Base-by-base conservation (phyloP, 2,888 invertebrate species). In the Dasysyrphus albostriatus region DNA sequence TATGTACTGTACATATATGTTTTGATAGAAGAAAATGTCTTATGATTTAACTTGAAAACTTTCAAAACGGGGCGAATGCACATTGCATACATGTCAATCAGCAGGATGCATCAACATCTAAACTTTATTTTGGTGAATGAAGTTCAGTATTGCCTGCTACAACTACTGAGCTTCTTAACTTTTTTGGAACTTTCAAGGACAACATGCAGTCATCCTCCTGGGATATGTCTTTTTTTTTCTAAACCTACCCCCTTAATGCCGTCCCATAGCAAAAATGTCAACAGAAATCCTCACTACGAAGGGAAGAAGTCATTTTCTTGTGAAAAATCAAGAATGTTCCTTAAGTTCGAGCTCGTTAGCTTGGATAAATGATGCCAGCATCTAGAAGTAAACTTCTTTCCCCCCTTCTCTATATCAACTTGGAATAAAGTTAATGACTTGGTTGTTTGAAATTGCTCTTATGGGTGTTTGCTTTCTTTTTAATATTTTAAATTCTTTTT, bases 161-260 rank as follows among this genome's bases (percentile, higher is more conserved):
- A 54, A 37, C 72, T 58, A 37, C 72, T 58, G 42, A 84, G 79
- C 75, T 83, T 79, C 65, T 83, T 80, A 76, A 84, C 75, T 84
- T 84, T 72, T 51, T 19, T 58, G 42, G 24, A 47, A 47, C 51
- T 9, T 63, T n/a, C 49, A 61, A 24, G 14, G 37, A 49, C 37
- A 70, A 61, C 56, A 10, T 56, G n/a, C 29, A 37, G 42, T 56
- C 67, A 49, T 37, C 24, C 32, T 39, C 9, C 14, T 44, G 75
- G 19, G 19, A 54, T 19, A 29, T 8, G 61, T 61, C 44, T 61
- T 19, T 59, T 63, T 61, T 19, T 59, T 24, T 42, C 32, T 7
- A 32, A 4, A 0, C 6, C 29, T 6, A 0, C 6, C 2, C 7
- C 29, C 54, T 29, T 4, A 4, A 14, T 24, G 7, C 4, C 14